Percentiles rank a stretch among this genome's conserved stretches.
phyloP scores from a whole-genome alignment of 1,140 invertebrate species.

The Hyles euphorbiae region DNA sequence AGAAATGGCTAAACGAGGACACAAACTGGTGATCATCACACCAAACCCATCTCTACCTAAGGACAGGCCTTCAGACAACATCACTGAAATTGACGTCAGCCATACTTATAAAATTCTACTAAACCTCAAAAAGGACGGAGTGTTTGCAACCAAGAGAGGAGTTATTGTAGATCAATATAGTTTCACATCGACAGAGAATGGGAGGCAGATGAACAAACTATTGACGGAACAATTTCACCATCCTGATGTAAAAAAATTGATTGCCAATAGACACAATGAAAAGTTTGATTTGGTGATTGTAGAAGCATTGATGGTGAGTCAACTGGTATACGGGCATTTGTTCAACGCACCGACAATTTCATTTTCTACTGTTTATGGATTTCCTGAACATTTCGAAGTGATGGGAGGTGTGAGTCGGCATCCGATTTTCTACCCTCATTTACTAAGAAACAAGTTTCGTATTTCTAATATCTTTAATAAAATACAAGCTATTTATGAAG shows the following conservation, averaged over 20 bases:
- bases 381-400: slow-evolving; percentile 23
- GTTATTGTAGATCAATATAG: slow-evolving; percentile 2
- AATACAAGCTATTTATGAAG: slow-evolving; percentile 24
- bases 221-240: slow-evolving; percentile 1
- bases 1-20: slow-evolving; percentile 24
- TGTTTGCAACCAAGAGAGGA: background rate
- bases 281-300: slow-evolving; percentile 51
- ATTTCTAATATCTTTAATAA: slow-evolving; percentile 29
- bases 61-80: background rate
- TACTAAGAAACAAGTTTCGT: slow-evolving; percentile 20
- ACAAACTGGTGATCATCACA: slow-evolving; percentile 43
- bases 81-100: background rate
- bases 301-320: slow-evolving; percentile 34
- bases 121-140: background rate
- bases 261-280: slow-evolving; percentile 39
- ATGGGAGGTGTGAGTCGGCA: slow-evolving; percentile 43
- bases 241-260: slow-evolving; percentile 29
- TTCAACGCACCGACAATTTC: slow-evolving; percentile 47
- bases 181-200: background rate
- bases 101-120: background rate
- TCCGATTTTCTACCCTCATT: slow-evolving; percentile 39
- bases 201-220: background rate
- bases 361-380: slow-evolving; percentile 32
- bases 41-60: slow-evolving; percentile 6
- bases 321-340: slow-evolving; percentile 33